These are phyloP conservation scores for Arbacia lixula DNA, from an alignment of 53 echinoderm and acorn worm genomes.

Conservation along the genomic window DNA sequence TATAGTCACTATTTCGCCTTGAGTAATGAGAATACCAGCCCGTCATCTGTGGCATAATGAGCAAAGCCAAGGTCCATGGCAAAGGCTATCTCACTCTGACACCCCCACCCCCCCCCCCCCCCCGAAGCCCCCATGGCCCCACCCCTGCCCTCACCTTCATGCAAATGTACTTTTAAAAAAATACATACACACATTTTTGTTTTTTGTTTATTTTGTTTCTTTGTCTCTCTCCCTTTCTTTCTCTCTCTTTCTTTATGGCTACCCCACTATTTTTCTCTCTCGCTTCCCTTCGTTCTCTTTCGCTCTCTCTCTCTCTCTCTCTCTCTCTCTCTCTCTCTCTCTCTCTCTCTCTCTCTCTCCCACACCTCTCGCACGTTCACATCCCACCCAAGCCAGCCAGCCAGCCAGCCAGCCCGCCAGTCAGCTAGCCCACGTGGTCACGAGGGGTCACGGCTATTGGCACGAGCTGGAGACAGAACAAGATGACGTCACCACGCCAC, in stretches of 20 bases:
- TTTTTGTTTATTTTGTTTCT: not conserved
- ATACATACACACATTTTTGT: too few relatives aligned
- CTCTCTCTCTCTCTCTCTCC: not conserved
- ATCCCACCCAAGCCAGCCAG: not conserved
- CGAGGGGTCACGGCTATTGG: conserved; percentile 3
- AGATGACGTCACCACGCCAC: conserved; percentile 17
- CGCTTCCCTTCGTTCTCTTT: not conserved
- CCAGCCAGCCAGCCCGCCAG: not conserved
- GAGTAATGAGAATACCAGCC: too few relatives aligned
- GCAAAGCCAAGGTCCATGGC: too few relatives aligned
- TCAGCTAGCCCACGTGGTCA: not conserved
- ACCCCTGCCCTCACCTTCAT: too few relatives aligned
- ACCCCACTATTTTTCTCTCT: not conserved
- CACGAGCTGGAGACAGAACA: too few relatives aligned
- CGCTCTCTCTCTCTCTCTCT: conserved; percentile 14
- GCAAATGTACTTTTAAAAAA: too few relatives aligned
- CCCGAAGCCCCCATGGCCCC: too few relatives aligned
- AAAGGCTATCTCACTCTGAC: too few relatives aligned
- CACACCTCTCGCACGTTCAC: not conserved
- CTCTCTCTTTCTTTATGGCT: not conserved
- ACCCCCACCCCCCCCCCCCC: too few relatives aligned
- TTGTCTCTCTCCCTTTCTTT: not conserved
- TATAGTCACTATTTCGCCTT: too few relatives aligned
- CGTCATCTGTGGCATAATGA: too few relatives aligned
- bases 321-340: conserved; percentile 29